phyloP scores from a whole-genome alignment of 2,797 vertebrate species.

The Onychomys torridus region DNA sequence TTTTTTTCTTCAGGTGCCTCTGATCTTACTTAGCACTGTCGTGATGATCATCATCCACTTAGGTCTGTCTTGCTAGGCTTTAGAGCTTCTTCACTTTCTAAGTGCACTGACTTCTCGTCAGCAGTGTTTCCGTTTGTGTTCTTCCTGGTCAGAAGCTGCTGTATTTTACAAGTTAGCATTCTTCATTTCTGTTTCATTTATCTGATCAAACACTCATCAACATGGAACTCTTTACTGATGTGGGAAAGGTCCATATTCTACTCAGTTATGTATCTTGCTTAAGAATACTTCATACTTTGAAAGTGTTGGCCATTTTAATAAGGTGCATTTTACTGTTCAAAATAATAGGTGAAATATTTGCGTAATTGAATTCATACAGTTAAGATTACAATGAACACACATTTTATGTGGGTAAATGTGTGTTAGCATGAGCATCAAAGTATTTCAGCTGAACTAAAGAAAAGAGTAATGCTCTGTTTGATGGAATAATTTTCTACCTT shows the following conservation, averaged over 20 bases:
- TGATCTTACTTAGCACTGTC: background rate
- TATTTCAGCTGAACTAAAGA: slow-evolving; percentile 36
- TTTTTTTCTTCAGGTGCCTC: slow-evolving; percentile 12
- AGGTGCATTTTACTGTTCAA: background rate
- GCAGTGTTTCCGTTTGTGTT: background rate
- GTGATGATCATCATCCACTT: background rate
- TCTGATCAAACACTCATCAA: background rate
- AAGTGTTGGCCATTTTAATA: background rate
- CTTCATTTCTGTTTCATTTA: background rate
- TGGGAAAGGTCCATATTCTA: background rate
- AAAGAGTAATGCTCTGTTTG: slow-evolving; percentile 46
- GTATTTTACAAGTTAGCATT: background rate
- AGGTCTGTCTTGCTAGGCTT: background rate
- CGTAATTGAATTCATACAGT: slow-evolving; percentile 18
- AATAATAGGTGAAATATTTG: slow-evolving; percentile 16
- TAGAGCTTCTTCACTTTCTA: background rate
- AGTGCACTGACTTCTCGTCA: background rate
- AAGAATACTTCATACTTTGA: background rate
- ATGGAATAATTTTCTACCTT: background rate
- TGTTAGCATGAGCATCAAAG: slow-evolving; percentile 15
- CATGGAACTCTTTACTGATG: background rate
- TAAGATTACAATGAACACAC: slow-evolving; percentile 48
- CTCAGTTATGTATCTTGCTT: background rate
- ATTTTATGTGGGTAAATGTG: slow-evolving; percentile 2
- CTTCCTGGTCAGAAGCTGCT: background rate